Conservation (phyloP, 2,113 vertebrate species). For the Pedionomus torquatus region DNA sequence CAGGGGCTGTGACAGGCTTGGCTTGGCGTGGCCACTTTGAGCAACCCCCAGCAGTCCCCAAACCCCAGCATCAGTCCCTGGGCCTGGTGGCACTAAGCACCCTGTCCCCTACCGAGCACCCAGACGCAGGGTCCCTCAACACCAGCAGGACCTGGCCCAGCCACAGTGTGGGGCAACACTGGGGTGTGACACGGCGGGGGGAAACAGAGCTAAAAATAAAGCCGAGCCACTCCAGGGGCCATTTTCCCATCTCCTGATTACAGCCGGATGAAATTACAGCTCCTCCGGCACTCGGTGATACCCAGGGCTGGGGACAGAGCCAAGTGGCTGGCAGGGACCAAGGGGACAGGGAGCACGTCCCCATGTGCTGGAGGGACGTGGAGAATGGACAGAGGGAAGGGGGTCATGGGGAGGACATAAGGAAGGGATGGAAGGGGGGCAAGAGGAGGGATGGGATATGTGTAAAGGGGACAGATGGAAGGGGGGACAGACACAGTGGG, state of each 20-base stretch:
- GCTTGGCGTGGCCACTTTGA: accelerated
- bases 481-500: not conserved
- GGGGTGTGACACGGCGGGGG: accelerated
- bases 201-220: conserved; percentile 57
- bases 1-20: not conserved
- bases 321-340: not conserved
- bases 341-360: not conserved
- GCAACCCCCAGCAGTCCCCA: not conserved
- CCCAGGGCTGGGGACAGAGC: not conserved
- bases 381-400: not conserved
- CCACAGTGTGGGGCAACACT: accelerated
- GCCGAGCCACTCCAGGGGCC: not conserved
- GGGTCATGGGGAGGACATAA: not conserved
- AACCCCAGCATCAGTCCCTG: not conserved
- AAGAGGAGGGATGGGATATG: not conserved
- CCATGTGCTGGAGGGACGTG: not conserved
- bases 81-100: not conserved
- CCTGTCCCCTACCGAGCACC: not conserved
- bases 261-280: conserved; percentile 64
- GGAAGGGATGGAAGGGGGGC: too few species aligned
- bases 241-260: conserved; percentile 19
- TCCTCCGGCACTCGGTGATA: not conserved
- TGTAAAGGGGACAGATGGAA: not conserved
- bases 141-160: not conserved
- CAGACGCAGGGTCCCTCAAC: not conserved